Percentiles rank a stretch among this genome's conserved stretches.
These are phyloP conservation scores for Tenthredo mesomela DNA, from an alignment of 2,888 invertebrate genomes.

Conservation along the genomic window DNA sequence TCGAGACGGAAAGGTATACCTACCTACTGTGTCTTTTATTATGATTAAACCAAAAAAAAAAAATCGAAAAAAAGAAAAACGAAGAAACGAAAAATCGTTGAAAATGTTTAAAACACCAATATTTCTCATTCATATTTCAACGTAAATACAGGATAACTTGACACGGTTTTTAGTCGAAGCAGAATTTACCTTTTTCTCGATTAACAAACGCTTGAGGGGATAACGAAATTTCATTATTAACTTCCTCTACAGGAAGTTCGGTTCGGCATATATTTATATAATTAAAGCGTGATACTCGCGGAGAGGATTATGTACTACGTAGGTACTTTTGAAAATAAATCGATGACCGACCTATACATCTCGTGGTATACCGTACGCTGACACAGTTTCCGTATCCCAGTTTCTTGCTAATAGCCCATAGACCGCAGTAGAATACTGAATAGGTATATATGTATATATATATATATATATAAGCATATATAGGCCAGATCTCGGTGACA, in stretches of 20 bases:
- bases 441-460: background rate
- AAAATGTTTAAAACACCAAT: too few species aligned
- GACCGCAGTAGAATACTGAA: background rate
- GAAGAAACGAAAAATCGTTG: too few species aligned
- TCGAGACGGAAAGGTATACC: too few species aligned
- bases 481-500: background rate
- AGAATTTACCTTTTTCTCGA: background rate
- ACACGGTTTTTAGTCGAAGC: background rate
- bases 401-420: background rate
- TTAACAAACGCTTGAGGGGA: background rate
- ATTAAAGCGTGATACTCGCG: background rate
- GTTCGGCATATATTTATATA: background rate
- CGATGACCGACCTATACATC: background rate
- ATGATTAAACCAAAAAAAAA: too few species aligned
- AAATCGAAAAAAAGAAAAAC: too few species aligned
- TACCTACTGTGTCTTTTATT: too few species aligned
- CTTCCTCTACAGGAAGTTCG: background rate
- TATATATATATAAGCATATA: background rate
- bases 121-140: background rate
- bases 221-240: conserved; percentile 2
- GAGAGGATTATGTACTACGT: background rate
- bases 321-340: background rate
- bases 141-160: background rate
- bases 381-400: background rate
- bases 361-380: background rate